Conservation (phyloP, 2,113 vertebrate genomes). For the Artemisiospiza belli region DNA sequence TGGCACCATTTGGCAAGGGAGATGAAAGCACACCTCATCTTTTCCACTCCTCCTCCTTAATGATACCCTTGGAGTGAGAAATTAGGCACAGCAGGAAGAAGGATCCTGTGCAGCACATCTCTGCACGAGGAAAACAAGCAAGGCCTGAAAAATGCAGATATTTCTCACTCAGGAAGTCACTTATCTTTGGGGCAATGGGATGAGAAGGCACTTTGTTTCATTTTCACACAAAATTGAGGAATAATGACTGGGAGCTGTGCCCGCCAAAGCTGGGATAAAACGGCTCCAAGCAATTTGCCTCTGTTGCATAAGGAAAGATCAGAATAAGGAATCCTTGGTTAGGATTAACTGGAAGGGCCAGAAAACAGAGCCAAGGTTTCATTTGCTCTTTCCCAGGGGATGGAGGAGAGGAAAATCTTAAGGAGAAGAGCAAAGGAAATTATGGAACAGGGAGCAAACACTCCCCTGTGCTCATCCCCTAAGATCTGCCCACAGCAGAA, state of each 20-base stretch:
- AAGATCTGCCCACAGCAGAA: background rate
- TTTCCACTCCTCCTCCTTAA: slow-evolving; percentile 49
- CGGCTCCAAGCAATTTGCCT: background rate
- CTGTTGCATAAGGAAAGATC: background rate
- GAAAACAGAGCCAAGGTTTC: background rate
- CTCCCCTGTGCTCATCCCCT: background rate
- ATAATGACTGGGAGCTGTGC: background rate
- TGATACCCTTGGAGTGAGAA: slow-evolving; percentile 34
- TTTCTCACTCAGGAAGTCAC: background rate
- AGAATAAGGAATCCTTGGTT: accelerated
- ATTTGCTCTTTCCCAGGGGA: background rate
- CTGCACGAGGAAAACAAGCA: background rate
- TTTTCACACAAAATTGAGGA: background rate
- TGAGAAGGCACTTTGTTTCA: background rate
- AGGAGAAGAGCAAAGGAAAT: background rate
- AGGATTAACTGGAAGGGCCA: background rate
- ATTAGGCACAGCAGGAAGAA: slow-evolving; percentile 31
- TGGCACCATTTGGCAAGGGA: background rate
- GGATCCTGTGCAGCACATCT: background rate
- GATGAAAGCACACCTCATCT: slow-evolving; percentile 39
- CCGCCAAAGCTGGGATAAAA: background rate
- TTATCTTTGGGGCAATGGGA: background rate
- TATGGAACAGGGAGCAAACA: background rate
- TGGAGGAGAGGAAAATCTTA: background rate
- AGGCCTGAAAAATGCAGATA: background rate